Evolutionary conservation across 2,113 vertebrate species (phyloP).

Genomic region (Oreochromis aureus): DNA sequence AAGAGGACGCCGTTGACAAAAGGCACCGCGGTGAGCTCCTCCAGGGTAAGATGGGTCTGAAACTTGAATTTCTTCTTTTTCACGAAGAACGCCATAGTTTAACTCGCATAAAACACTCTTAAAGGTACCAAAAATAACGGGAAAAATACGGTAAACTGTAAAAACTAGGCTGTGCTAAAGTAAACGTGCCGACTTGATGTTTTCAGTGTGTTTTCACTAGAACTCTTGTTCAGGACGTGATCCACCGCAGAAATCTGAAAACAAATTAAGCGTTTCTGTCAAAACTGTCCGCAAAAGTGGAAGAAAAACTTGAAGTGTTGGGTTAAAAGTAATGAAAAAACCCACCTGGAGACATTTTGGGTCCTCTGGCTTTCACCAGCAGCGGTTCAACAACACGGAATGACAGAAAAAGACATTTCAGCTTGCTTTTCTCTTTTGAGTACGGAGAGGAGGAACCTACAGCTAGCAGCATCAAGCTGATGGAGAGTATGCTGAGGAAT

Average conservation of each 20-base stretch:
- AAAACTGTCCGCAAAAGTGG: rapidly evolving
- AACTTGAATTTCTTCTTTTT: constrained; percentile 99
- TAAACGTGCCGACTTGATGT: not conserved
- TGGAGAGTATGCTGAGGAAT: rapidly evolving
- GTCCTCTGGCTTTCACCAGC: not conserved
- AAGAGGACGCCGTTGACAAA: constrained; percentile 97
- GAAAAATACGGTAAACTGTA: rapidly evolving
- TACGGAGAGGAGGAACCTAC: not conserved
- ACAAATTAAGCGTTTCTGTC: not conserved
- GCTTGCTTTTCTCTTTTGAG: not conserved
- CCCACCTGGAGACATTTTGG: constrained; percentile 16
- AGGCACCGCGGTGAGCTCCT: constrained; percentile 91
- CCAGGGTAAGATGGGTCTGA: constrained; percentile 90
- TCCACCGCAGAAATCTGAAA: constrained; percentile 16
- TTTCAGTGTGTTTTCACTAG: not conserved
- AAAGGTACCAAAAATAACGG: too few species aligned
- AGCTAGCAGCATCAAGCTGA: not conserved
- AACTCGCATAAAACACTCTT: not conserved
- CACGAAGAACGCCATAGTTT: constrained; percentile 89
- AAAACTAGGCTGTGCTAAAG: not conserved
- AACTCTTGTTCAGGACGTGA: constrained; percentile 3
- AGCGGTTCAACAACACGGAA: not conserved
- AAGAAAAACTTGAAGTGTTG: rapidly evolving
- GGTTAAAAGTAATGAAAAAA: not conserved
- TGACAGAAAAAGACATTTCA: constrained; percentile 1